Percentiles rank a stretch among this genome's conserved stretches.
phyloP scores from a whole-genome alignment of 1,140 invertebrate species.

The Venturia canescens region DNA sequence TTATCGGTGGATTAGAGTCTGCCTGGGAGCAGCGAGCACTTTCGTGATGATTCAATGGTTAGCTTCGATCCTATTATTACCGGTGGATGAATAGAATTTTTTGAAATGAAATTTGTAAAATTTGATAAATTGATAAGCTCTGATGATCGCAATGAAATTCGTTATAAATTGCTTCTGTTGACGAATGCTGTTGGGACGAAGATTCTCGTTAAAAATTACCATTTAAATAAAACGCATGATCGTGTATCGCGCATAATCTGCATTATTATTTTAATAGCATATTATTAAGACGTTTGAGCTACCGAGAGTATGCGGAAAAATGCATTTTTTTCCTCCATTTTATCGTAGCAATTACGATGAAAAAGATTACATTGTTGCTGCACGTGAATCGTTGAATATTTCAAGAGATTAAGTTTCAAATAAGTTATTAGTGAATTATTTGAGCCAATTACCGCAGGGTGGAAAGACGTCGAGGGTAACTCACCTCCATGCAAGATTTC shows the following conservation, averaged over 20 bases:
- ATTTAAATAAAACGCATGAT: background rate
- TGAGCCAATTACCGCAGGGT: slow-evolving; percentile 4
- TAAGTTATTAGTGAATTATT: slow-evolving; percentile 4
- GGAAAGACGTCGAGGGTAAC: background rate
- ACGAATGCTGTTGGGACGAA: background rate
- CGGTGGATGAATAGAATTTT: no score
- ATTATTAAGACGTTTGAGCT: background rate
- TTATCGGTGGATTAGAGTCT: no score
- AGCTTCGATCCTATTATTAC: no score
- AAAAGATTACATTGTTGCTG: background rate
- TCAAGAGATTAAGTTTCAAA: background rate
- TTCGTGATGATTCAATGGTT: no score
- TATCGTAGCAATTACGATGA: background rate
- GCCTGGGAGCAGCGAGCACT: no score
- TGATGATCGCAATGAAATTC: no score
- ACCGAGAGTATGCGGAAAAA: background rate
- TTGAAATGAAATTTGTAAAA: no score
- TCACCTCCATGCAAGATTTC: slow-evolving; percentile 1
- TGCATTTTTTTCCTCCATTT: background rate
- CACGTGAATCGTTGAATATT: background rate
- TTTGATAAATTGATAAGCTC: no score
- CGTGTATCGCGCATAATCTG: background rate
- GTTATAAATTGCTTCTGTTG: no score
- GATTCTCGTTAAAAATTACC: background rate
- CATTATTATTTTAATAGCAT: slow-evolving; percentile 3